phyloP scores from a whole-genome alignment of 2,797 vertebrate genomes.

The Darevskia mixta region DNA sequence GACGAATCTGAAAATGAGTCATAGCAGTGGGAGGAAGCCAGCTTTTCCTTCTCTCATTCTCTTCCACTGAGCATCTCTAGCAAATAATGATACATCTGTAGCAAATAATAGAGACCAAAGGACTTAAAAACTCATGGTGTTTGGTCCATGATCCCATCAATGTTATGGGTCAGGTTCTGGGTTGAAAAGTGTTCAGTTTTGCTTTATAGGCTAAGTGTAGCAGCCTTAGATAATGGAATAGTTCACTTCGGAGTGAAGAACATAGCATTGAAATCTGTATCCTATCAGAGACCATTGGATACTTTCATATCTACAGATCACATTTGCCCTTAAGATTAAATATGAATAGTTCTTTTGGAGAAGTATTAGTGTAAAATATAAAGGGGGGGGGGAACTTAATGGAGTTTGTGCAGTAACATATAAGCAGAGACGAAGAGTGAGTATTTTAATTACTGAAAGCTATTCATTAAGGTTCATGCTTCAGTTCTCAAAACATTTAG shows the following conservation, averaged over 20 bases:
- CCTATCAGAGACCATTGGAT: fast-evolving
- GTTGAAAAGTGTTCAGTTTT: background rate
- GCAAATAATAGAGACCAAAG: background rate
- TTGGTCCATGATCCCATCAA: background rate
- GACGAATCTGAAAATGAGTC: background rate
- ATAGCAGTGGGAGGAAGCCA: constrained; percentile 17
- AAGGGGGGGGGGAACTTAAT: background rate
- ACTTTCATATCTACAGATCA: background rate
- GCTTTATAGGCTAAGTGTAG: background rate
- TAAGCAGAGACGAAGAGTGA: no score
- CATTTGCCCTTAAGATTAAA: background rate
- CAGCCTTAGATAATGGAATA: background rate
- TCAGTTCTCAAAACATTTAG: background rate
- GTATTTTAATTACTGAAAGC: background rate
- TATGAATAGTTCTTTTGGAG: background rate
- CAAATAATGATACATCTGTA: background rate
- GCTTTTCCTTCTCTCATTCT: constrained; percentile 1
- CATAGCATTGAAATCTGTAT: background rate
- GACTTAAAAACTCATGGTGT: background rate
- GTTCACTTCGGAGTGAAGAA: background rate
- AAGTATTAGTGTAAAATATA: background rate
- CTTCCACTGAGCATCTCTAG: background rate
- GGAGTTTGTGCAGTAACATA: background rate
- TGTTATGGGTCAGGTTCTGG: background rate
- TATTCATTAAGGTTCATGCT: background rate